Conservation (phyloP, 2,113 vertebrate species). For the Dissostichus mawsoni region DNA sequence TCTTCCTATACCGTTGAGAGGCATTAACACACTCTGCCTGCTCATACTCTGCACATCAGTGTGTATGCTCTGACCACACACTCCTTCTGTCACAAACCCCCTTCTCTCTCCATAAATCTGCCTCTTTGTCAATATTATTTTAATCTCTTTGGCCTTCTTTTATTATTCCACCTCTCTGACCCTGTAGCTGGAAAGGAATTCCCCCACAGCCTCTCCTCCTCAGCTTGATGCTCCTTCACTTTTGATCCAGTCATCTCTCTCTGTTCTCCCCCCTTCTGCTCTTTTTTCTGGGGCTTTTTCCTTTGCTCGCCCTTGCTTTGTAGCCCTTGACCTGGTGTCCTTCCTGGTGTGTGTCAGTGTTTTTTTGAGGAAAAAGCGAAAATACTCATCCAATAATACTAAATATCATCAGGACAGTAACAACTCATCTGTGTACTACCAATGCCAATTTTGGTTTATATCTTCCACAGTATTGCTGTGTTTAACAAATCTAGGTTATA, state of each 20-base stretch:
- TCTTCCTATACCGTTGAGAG: slow-evolving; percentile 23
- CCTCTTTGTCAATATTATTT: slow-evolving; percentile 61
- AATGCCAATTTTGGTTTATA: too few species aligned
- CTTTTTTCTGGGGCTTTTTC: slow-evolving; percentile 34
- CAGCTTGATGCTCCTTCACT: slow-evolving; percentile 29
- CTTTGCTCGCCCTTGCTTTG: slow-evolving; percentile 53
- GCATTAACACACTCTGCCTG: slow-evolving; percentile 2
- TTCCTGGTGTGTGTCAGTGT: slow-evolving; percentile 39
- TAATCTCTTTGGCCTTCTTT: slow-evolving; percentile 54
- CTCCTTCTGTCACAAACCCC: slow-evolving; percentile 19
- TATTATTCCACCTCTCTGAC: slow-evolving; percentile 44
- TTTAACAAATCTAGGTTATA: too few species aligned
- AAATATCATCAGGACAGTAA: too few species aligned
- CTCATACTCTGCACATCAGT: background rate
- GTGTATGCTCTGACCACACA: slow-evolving; percentile 6
- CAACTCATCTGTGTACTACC: too few species aligned
- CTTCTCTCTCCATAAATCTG: slow-evolving; percentile 15
- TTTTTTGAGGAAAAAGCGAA: too few species aligned
- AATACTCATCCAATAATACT: too few species aligned
- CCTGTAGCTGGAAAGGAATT: slow-evolving; percentile 47
- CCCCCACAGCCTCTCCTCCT: slow-evolving; percentile 26
- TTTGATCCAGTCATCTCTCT: slow-evolving; percentile 51
- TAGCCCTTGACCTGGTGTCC: slow-evolving; percentile 59
- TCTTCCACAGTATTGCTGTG: too few species aligned
- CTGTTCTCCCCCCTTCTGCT: slow-evolving; percentile 32